Conservation (phyloP, 2,888 invertebrate genomes). For the Acleris literana region DNA sequence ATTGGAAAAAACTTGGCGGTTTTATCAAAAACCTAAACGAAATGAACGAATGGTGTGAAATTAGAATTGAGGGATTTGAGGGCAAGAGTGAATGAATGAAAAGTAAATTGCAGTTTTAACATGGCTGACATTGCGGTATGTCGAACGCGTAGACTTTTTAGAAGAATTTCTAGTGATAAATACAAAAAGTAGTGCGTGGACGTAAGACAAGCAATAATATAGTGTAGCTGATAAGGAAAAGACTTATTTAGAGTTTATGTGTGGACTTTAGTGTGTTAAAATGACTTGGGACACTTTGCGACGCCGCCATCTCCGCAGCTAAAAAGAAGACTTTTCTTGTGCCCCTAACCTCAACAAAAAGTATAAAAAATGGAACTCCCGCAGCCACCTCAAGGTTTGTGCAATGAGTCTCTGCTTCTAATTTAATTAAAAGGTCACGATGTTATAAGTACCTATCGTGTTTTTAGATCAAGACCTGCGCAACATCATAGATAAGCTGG, state of each 20-base stretch:
- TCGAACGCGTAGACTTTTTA: conserved; percentile 27
- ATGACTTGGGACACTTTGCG: conserved; percentile 27
- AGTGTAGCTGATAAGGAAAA: conserved; percentile 13
- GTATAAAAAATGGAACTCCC: conserved; percentile 75
- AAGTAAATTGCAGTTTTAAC: conserved; percentile 17
- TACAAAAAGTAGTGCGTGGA: conserved; percentile 1
- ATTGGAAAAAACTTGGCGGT: background rate
- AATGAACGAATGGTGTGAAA: conserved; percentile 7
- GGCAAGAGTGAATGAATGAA: conserved; percentile 16
- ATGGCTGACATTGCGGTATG: conserved; percentile 35
- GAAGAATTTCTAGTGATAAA: conserved; percentile 8
- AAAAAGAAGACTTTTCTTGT: conserved; percentile 31
- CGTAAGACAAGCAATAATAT: conserved; percentile 6
- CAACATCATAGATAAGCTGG: conserved; percentile 99
- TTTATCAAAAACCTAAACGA: conserved; percentile 1
- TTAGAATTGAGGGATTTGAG: background rate
- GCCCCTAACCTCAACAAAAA: conserved; percentile 65
- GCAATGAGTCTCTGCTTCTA: conserved; percentile 1
- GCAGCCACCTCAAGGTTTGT: conserved; percentile 85
- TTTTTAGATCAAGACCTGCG: conserved; percentile 94
- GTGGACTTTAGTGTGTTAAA: conserved; percentile 18
- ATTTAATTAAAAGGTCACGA: background rate
- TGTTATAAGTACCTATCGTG: conserved; percentile 18
- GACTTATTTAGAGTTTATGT: conserved; percentile 9
- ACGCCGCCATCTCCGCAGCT: conserved; percentile 35